phyloP scores from a whole-genome alignment of 2,888 invertebrate genomes.

The Thymelicus acteon region DNA sequence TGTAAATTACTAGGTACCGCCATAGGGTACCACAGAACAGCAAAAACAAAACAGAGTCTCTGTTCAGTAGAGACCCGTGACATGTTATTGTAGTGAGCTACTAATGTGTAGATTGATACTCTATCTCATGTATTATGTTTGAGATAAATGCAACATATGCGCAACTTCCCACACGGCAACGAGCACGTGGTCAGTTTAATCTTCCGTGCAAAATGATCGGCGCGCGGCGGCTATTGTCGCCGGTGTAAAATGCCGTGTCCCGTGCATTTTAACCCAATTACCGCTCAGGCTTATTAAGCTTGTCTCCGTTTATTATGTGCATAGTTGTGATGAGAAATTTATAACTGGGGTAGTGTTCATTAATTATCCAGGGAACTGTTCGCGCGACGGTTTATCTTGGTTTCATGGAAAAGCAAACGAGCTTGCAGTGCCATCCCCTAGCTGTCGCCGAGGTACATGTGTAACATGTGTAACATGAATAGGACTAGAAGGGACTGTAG shows the following conservation, averaged over 20 bases:
- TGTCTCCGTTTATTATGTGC: slow-evolving; percentile 43
- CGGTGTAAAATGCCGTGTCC: slow-evolving; percentile 48
- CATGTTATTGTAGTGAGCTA: no score
- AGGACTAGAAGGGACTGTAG: no score
- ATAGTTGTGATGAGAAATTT: slow-evolving; percentile 43
- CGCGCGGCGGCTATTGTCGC: slow-evolving; percentile 50
- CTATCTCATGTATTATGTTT: no score
- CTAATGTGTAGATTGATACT: no score
- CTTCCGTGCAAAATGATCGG: slow-evolving; percentile 44
- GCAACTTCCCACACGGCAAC: not conserved
- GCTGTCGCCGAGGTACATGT: no score
- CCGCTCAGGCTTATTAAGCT: slow-evolving; percentile 54
- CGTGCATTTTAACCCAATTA: slow-evolving; percentile 61
- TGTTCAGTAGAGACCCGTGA: no score
- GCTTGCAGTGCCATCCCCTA: no score
- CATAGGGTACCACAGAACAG: no score
- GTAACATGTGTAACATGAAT: no score
- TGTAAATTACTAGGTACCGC: no score
- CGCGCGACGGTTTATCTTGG: not conserved
- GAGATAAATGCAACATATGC: not conserved
- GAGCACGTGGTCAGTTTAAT: slow-evolving; percentile 31
- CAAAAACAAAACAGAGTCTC: no score
- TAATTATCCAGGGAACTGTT: not conserved
- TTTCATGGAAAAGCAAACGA: no score
- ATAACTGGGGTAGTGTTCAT: slow-evolving; percentile 36